Conservation (phyloP, 2,888 invertebrate genomes). For the Drosophila neonasuta region DNA sequence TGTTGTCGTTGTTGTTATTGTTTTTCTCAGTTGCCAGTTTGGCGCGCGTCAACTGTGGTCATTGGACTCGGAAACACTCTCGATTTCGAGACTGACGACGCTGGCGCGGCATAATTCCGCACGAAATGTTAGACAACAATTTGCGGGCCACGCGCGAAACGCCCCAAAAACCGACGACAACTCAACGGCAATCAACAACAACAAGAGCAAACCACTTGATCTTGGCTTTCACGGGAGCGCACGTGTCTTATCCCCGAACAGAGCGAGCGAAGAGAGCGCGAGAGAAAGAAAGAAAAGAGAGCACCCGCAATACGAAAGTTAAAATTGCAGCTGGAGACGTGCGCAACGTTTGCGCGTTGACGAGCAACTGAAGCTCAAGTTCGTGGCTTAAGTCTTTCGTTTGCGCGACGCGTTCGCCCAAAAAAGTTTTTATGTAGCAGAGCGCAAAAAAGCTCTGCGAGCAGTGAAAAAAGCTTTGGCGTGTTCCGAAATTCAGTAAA, state of each 20-base stretch:
- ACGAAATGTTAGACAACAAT: slow-evolving; percentile 39
- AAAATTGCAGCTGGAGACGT: slow-evolving; percentile 36
- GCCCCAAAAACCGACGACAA: slow-evolving; percentile 27
- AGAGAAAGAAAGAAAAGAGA: background rate
- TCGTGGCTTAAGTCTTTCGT: slow-evolving; percentile 70
- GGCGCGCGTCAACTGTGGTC: slow-evolving; percentile 41
- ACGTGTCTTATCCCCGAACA: slow-evolving; percentile 14
- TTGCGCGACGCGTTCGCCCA: slow-evolving; percentile 14
- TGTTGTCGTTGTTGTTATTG: background rate
- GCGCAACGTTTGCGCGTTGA: slow-evolving; percentile 66
- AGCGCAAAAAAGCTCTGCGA: slow-evolving; percentile 35
- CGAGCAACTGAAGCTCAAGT: slow-evolving; percentile 65
- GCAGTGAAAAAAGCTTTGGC: slow-evolving; percentile 13
- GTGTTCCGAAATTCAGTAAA: slow-evolving; percentile 6
- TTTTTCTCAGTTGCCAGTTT: slow-evolving; percentile 18
- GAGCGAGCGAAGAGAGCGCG: slow-evolving; percentile 2
- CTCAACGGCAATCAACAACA: slow-evolving; percentile 8
- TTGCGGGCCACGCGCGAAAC: slow-evolving; percentile 48
- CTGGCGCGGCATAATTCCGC: slow-evolving; percentile 69
- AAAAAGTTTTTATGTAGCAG: slow-evolving; percentile 27
- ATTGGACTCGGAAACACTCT: slow-evolving; percentile 68
- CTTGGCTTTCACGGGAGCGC: slow-evolving; percentile 47
- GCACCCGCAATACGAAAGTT: slow-evolving; percentile 3
- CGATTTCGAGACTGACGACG: slow-evolving; percentile 59
- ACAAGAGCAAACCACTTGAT: slow-evolving; percentile 38